Conservation (phyloP, 2,113 vertebrate species). For the Promerops cafer region DNA sequence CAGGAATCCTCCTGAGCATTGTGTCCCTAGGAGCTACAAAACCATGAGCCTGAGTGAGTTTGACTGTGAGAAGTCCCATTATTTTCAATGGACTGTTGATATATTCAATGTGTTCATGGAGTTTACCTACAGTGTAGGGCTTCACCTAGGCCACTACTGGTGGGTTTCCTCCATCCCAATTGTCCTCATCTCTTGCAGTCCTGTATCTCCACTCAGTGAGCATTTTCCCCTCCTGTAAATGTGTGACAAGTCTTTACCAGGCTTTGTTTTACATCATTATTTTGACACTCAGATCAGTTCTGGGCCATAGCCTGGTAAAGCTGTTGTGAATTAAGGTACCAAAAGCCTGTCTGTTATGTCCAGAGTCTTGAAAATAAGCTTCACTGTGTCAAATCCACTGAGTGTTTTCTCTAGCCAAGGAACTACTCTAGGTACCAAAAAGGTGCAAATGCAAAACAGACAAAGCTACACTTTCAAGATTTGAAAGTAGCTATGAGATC, state of each 20-base stretch:
- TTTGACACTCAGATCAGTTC: background rate
- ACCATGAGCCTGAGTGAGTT: rapidly evolving
- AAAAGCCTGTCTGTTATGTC: background rate
- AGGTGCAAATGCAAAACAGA: background rate
- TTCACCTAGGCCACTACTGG: background rate
- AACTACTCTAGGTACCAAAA: background rate
- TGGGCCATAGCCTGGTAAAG: background rate
- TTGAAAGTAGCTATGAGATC: background rate
- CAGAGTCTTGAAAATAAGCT: background rate
- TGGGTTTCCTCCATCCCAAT: background rate
- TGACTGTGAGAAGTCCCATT: background rate
- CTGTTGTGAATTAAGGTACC: background rate
- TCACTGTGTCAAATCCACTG: background rate
- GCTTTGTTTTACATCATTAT: background rate
- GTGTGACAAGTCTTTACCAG: background rate
- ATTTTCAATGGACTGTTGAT: background rate
- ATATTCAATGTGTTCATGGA: background rate
- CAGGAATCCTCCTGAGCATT: rapidly evolving
- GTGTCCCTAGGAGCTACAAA: background rate
- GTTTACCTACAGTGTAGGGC: background rate
- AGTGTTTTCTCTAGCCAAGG: background rate
- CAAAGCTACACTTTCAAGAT: background rate
- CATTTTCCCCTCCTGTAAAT: background rate
- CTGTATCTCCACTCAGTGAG: background rate
- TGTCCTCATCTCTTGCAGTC: background rate